Evolutionary conservation across 2,113 vertebrate species (phyloP), one percentile per base, ranked within the genome.

Genomic region (Dicaeum eximium): DNA sequence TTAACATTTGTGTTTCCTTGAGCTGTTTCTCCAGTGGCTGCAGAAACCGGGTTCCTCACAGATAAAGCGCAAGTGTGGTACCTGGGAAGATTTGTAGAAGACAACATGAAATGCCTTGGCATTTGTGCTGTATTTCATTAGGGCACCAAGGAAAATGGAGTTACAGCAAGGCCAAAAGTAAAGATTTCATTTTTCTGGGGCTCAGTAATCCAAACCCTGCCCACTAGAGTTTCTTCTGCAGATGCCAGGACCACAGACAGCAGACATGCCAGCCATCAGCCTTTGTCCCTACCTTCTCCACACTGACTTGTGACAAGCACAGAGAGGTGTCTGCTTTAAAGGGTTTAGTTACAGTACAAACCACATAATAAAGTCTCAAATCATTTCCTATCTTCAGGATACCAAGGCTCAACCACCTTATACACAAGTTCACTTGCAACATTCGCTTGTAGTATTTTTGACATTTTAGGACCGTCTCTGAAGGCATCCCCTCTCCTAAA

Each of bases 271-370:
- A 70, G 18, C 27, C 25, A 31, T 2, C 2, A 10, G 13, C 51
- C 54, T 67, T 72, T 3, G 0, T 33, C 15, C 67, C 5, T 42
- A 47, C 66, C 40, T 78, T 51, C 47, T 91, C 37, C 1, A 1
- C 9, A 15, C 4, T 20, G 54, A 24, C 38, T 38, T 0, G 0
- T 20, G 56, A 21, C 31, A 44, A 62, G 47, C 18, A n/a, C 30
- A 66, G 58, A 31, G 21, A 50, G 7, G 3, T 23, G 16, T 42
- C 44, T 51, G 45, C 40, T 42, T 57, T 19, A 28, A 50, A 45
- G 24, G 15, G 8, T 66, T 84, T 35, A 48, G 19, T 19, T 28
- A 37, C 10, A 35, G 14, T 6, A 54, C n/a, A 70, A 82, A 77
- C 12, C 13, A 70, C 15, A 33, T 9, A 44, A 79, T 58, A 57